Base-by-base conservation (phyloP, 2,113 vertebrate species). In the Sapayoa aenigma region DNA sequence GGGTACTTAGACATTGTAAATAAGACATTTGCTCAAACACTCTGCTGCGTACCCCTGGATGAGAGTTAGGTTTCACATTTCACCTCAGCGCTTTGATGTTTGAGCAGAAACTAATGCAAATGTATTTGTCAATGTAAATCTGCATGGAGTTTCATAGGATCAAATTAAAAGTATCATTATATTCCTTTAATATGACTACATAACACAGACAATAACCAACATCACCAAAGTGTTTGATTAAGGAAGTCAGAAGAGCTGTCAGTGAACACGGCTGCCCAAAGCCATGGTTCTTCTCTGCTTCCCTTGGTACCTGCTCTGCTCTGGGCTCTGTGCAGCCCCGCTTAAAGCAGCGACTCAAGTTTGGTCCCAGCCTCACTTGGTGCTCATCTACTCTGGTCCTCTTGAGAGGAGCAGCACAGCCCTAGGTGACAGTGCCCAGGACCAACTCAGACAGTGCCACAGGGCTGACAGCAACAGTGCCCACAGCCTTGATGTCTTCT, bases 311-410 rank as follows among this genome's bases (percentile, higher is more conserved):
- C 23, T 21, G 20, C 28, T 0, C 16, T 18, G 12, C 35, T 28
- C 47, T 9, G 24, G 13, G 11, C 5, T 41, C 42, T 0, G 0
- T 9, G 25, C 56, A 63, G 33, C 4, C 9, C 20, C 68, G 33
- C 0, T 2, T 0, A 1, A 21, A 28, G 23, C 37, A 81, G 37
- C 0, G 0, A 11, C 23, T 12, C 37, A 30, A 23, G 9, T 9
- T 12, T 58, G 62, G 20, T 31, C 35, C 42, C 3, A 8, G 37
- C 27, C 27, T 33, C 10, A 11, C 50, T 4, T 22, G 11, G 7
- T 11, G 11, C 37, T 76, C 37, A 42, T 14, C 31, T 5, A 3
- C 67, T 42, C 31, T 37, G 35, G 21, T 23, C 14, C 25, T 13
- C 0, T 42, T 14, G 58, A 42, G 17, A 37, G 42, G 25, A 42